Evolutionary conservation across 2,113 vertebrate genomes (phyloP).

Genomic region (Coturnix japonica): DNA sequence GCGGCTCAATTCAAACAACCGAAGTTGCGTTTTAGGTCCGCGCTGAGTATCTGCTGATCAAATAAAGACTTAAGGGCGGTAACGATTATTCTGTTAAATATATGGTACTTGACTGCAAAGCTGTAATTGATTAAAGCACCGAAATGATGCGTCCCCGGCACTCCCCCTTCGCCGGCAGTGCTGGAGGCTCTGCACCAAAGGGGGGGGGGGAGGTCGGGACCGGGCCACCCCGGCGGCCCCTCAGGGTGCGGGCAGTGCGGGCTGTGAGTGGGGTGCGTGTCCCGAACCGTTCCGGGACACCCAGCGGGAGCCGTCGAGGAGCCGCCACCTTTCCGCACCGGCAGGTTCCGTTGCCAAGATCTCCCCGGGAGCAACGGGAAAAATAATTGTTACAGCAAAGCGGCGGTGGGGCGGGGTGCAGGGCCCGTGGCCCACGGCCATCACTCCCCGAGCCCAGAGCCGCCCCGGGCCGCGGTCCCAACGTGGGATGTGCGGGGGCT

Average conservation of each 20-base stretch:
- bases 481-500: too few species aligned
- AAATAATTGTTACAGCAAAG: background rate
- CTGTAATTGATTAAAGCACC: constrained; percentile 77
- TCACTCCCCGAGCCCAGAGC: background rate
- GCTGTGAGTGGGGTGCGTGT: background rate
- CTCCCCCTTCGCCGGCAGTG: constrained; percentile 7
- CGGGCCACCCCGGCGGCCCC: background rate
- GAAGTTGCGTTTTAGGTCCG: constrained; percentile 72
- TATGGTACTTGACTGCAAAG: constrained; percentile 75
- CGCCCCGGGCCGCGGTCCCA: background rate
- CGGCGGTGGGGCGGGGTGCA: rapidly evolving
- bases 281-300: background rate
- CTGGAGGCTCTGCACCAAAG: background rate
- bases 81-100: constrained; percentile 81
- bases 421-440: background rate
- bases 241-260: background rate
- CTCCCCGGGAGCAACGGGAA: rapidly evolving
- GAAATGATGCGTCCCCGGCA: constrained; percentile 66
- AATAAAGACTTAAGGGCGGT: constrained; percentile 77
- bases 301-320: background rate
- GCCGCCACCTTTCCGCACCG: background rate
- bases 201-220: background rate
- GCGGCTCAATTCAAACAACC: constrained; percentile 34
- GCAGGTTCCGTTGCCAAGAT: background rate
- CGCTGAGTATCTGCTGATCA: constrained; percentile 75